phyloP scores from a whole-genome alignment of 1,140 invertebrate species.

The Ceratoteleas bidentatus region DNA sequence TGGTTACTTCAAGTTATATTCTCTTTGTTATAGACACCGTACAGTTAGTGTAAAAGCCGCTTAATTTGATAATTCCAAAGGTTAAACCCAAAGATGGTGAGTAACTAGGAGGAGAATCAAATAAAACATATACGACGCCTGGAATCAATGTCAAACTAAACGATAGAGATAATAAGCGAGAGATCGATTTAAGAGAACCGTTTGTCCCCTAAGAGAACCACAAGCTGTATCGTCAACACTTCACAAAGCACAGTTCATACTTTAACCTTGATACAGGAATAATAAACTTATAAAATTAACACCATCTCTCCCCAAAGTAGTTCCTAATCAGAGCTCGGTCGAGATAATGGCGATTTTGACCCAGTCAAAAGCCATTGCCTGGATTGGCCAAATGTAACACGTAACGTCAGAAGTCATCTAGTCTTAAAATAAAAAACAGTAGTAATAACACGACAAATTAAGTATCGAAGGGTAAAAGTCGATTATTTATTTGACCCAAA shows the following conservation, averaged over 20 bases:
- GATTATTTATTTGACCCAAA: too few relatives aligned
- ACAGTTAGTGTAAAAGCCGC: constrained; percentile 81
- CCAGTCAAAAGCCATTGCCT: constrained; percentile 13
- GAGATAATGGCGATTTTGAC: constrained; percentile 11
- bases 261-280: constrained; percentile 32
- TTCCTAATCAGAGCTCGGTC: constrained; percentile 16
- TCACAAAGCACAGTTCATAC: constrained; percentile 46
- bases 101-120: constrained; percentile 75
- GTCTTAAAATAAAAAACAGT: too few relatives aligned
- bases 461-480: too few relatives aligned
- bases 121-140: constrained; percentile 70
- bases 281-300: constrained; percentile 27
- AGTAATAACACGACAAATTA: too few relatives aligned
- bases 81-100: constrained; percentile 79
- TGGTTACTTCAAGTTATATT: constrained; percentile 79
- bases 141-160: constrained; percentile 62
- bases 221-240: constrained; percentile 34
- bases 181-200: constrained; percentile 26
- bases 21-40: constrained; percentile 81
- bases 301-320: constrained; percentile 12
- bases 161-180: constrained; percentile 35
- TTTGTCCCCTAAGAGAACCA: constrained; percentile 23
- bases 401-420: not conserved
- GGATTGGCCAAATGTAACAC: constrained; percentile 9
- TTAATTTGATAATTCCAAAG: constrained; percentile 81